These are phyloP conservation scores for Papilio glaucus DNA, from an alignment of 1,140 invertebrate genomes.

Conservation along the genomic window DNA sequence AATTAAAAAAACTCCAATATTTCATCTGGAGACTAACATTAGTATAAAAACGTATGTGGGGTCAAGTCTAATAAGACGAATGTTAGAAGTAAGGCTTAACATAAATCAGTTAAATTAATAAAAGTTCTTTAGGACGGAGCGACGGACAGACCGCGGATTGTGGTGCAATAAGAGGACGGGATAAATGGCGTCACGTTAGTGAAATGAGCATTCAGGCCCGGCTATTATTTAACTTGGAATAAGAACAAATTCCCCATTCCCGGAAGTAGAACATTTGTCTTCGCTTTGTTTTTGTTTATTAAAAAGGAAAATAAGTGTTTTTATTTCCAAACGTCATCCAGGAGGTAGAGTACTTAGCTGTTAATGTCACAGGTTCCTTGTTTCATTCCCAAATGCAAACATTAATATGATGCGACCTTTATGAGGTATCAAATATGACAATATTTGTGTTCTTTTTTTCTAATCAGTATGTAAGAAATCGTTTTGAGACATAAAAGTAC, in stretches of 20 bases:
- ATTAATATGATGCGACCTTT: too few species aligned
- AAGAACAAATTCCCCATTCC: slow-evolving; percentile 5
- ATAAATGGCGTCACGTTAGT: slow-evolving; percentile 26
- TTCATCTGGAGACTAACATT: neutral
- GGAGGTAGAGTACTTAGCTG: too few species aligned
- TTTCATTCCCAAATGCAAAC: too few species aligned
- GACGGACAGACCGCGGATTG: slow-evolving; percentile 27
- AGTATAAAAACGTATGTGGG: neutral
- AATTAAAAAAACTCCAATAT: too few species aligned
- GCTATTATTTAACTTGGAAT: slow-evolving; percentile 25
- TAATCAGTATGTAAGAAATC: too few species aligned
- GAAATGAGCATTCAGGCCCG: slow-evolving; percentile 27
- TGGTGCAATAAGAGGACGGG: slow-evolving; percentile 32
- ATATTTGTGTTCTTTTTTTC: too few species aligned
- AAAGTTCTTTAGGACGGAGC: slow-evolving; percentile 1
- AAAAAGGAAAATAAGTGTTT: neutral
- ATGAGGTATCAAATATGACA: too few species aligned
- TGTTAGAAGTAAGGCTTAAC: slow-evolving; percentile 10
- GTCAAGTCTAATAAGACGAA: slow-evolving; percentile 1
- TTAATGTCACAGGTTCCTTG: too few species aligned
- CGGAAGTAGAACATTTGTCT: slow-evolving; percentile 7
- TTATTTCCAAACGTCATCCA: too few species aligned
- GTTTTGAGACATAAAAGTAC: too few species aligned
- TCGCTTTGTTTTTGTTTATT: neutral
- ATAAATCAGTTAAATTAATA: slow-evolving; percentile 35